A percentile compares a stretch with the other conserved stretches of the same genome.
Evolutionary conservation across 2,888 invertebrate species (phyloP).

Genomic region (Deilephila porcellus): DNA sequence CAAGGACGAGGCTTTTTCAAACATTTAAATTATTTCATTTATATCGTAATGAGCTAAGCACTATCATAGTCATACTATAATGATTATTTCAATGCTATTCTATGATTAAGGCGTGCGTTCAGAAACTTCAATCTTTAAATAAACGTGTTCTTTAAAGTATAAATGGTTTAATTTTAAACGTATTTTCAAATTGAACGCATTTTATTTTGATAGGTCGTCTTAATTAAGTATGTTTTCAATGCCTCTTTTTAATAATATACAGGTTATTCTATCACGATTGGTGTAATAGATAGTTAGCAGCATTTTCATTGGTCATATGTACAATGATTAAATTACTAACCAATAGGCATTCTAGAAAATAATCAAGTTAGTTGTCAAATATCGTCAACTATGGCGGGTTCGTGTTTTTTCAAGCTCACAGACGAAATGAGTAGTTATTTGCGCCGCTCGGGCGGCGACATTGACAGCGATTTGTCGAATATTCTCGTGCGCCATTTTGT

Average conservation of each 20-base stretch:
- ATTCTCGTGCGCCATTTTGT: conserved; percentile 83
- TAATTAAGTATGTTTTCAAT: neutral
- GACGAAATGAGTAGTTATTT: conserved; percentile 81
- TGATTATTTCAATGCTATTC: too few relatives aligned
- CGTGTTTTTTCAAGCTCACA: conserved; percentile 81
- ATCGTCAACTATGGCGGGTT: conserved; percentile 78
- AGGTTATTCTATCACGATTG: conserved; percentile 33
- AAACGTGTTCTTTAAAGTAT: neutral
- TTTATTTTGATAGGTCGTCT: conserved; percentile 34
- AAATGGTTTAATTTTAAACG: neutral
- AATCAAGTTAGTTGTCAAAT: conserved; percentile 53
- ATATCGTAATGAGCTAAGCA: too few relatives aligned
- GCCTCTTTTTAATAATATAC: neutral
- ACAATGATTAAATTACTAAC: neutral
- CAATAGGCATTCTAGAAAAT: conserved; percentile 39
- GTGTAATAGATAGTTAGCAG: neutral
- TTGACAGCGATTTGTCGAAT: conserved; percentile 81
- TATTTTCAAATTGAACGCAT: conserved; percentile 16
- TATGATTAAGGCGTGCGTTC: too few relatives aligned
- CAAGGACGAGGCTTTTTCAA: too few relatives aligned
- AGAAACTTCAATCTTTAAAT: too few relatives aligned
- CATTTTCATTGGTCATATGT: conserved; percentile 34
- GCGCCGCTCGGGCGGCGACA: conserved; percentile 79
- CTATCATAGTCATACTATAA: too few relatives aligned
- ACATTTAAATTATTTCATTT: too few relatives aligned